These are phyloP conservation scores for Sebastes elongatus DNA, from an alignment of 2,797 vertebrate genomes.

Conservation along the genomic window DNA sequence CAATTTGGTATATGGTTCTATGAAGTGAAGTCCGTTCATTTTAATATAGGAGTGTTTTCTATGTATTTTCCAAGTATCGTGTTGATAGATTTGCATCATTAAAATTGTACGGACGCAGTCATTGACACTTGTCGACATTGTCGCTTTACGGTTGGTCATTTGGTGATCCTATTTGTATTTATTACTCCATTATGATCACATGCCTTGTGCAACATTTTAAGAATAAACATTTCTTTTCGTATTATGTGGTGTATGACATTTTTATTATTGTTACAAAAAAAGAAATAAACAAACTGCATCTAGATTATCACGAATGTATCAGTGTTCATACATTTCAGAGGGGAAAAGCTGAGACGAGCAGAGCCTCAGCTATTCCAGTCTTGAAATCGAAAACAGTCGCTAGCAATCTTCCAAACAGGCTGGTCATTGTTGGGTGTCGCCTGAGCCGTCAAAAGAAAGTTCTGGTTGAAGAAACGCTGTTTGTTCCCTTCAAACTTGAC, in stretches of 20 bases:
- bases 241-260: slow-evolving; percentile 12
- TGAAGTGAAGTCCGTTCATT: slow-evolving; percentile 17
- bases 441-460: slow-evolving; percentile 93
- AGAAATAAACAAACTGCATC: not conserved
- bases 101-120: slow-evolving; percentile 10
- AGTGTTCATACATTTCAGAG: not conserved
- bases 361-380: slow-evolving; percentile 88
- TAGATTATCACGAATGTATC: not conserved
- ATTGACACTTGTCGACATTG: not conserved
- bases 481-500: slow-evolving; percentile 98
- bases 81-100: slow-evolving; percentile 22
- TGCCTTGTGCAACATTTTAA: slow-evolving; percentile 60
- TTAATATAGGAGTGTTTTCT: slow-evolving; percentile 46
- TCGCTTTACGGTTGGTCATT: slow-evolving; percentile 44
- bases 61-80: slow-evolving; percentile 54
- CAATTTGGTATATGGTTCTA: slow-evolving; percentile 20
- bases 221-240: slow-evolving; percentile 78
- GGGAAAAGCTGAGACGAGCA: not conserved
- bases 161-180: slow-evolving; percentile 63
- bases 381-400: slow-evolving; percentile 97
- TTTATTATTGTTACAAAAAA: slow-evolving; percentile 45
- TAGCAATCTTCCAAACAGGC: slow-evolving; percentile 97
- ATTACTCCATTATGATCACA: slow-evolving; percentile 64
- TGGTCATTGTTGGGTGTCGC: slow-evolving; percentile 86
- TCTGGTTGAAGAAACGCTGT: slow-evolving; percentile 95